Percentiles rank a stretch among this genome's conserved stretches.
Conservation (phyloP, 1,140 invertebrate species). For the Helicoverpa armigera region DNA sequence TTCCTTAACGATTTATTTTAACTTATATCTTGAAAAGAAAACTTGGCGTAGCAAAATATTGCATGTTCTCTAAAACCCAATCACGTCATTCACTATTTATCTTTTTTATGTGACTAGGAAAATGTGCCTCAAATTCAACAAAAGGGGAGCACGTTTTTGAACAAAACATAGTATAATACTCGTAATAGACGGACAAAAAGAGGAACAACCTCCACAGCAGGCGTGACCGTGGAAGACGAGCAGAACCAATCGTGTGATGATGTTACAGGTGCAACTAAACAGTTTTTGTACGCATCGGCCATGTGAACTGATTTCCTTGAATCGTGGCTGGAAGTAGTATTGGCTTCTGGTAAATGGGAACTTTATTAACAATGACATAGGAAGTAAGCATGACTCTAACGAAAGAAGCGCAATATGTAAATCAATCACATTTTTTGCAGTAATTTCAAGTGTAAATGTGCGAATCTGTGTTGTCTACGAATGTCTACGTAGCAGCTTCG, state of each 20-base stretch:
- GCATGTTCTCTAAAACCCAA: too few relatives aligned
- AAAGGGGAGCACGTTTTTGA: not conserved
- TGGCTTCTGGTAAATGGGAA: not conserved
- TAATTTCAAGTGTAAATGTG: too few relatives aligned
- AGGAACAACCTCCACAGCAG: too few relatives aligned
- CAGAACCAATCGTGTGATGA: slow-evolving; percentile 7
- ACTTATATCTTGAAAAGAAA: not conserved
- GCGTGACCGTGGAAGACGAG: slow-evolving; percentile 11
- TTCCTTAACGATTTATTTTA: too few relatives aligned
- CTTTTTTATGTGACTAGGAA: not conserved
- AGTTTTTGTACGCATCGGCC: slow-evolving; percentile 18
- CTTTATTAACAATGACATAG: not conserved
- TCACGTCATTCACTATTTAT: slow-evolving; percentile 5
- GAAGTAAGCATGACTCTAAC: not conserved
- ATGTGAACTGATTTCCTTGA: slow-evolving; percentile 7
- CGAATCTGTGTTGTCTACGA: too few relatives aligned
- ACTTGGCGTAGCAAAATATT: too few relatives aligned
- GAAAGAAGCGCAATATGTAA: not conserved
- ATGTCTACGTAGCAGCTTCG: too few relatives aligned
- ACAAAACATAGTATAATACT: slow-evolving; percentile 2
- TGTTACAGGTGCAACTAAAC: slow-evolving; percentile 35
- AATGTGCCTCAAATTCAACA: not conserved
- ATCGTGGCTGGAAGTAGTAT: not conserved
- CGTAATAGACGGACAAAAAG: slow-evolving; percentile 13
- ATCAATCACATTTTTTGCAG: not conserved